Base-by-base conservation (phyloP, 2,113 vertebrate genomes). In the Pachypanchax playfairii region DNA sequence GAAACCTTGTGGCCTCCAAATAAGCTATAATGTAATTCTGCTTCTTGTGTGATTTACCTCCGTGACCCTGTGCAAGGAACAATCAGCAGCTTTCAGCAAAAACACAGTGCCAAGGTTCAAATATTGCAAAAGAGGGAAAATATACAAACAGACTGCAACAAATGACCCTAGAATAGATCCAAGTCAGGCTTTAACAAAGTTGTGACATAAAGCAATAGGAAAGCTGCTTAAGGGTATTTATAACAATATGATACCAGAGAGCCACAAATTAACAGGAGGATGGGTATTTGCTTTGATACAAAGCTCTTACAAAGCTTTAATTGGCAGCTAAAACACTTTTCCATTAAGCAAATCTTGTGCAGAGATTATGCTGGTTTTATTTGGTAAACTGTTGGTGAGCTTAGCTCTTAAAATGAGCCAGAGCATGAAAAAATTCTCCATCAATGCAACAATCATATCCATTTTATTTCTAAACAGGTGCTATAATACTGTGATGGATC, bases 11-110 rank as follows among this genome's bases (percentile, higher is more conserved):
- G 86, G 82, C 83, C 87, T 85, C 82, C 77, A 89, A 88, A 87
- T 89, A 87, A 89, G 85, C 85, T 50, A 48, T 87, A 90, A 90
- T 87, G 82, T 87, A 77, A 89, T 88, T 87, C 78, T 51, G 50
- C 78, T 75, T 83, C 80, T 82, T 56, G 48, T 87, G 82, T 83
- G 87, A 87, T 84, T 87, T 84, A 68, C 78, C 68, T 77, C 65
- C 38, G 6, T 87, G 88, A 91, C 88, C 88, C 83, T 56, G 78
- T 38, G 64, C 46, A 17, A 46, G 58, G 60, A 77, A 72, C 82
- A 80, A 87, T 90, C 86, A 83, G 83, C 85, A 85, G 78, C 56
- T 86, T 84, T 89, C 77, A 83, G 77, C 75, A 67, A 78, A 84
- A 35, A 82, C 73, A 64, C 12, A 18, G 53, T 66, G 85, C 75